Base-by-base conservation (phyloP, 2,888 invertebrate species). In the Caenorhabditis sp. region DNA sequence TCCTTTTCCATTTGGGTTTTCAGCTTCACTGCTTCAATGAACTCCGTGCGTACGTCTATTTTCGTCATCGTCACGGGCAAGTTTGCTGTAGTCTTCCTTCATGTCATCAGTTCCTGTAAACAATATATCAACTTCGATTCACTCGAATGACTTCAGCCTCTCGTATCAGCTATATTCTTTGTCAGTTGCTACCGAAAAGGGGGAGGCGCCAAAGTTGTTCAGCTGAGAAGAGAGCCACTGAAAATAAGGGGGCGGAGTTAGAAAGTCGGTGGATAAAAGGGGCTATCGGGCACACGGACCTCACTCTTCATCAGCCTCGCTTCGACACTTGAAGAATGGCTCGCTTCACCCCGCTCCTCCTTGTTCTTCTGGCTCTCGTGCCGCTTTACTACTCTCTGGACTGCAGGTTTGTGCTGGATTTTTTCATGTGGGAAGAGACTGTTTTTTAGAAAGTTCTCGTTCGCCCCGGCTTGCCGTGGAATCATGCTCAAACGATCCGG, bases 391-490 rank as follows among this genome's bases (percentile, higher is more conserved):
- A 53, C 35, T 41, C 77, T 13, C 56, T 81, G 61, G 81, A 81
- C 50, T 81, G 81, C 81, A 79, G 81, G 81, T 81, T 46, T 8
- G 41, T 53, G 15, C 7, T n/a, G 3, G 7, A 39, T 35, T 9
- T 22, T 15, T 55, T 8, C 26, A 22, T 30, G 3, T 8, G 11
- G 20, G 41, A 4, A 41, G n/a, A n/a, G n/a, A n/a, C n/a, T n/a
- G n/a, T n/a, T n/a, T 66, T 82, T 39, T 43, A 85, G 85, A 63
- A 85, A 84, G 59, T 85, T 85, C 63, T 84, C 85, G 1, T 85
- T 85, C 52, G 85, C 85, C 26, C 85, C 85, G 8, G 85, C 85
- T 26, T 85, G 85, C 56, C 75, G 85, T 22, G 85, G 85, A 50
- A 84, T 85, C 32, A 83, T 85, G 82, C 75, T 85, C 46, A 85